Conservation (phyloP, 2,797 vertebrate species). For the Gallirallus australis region DNA sequence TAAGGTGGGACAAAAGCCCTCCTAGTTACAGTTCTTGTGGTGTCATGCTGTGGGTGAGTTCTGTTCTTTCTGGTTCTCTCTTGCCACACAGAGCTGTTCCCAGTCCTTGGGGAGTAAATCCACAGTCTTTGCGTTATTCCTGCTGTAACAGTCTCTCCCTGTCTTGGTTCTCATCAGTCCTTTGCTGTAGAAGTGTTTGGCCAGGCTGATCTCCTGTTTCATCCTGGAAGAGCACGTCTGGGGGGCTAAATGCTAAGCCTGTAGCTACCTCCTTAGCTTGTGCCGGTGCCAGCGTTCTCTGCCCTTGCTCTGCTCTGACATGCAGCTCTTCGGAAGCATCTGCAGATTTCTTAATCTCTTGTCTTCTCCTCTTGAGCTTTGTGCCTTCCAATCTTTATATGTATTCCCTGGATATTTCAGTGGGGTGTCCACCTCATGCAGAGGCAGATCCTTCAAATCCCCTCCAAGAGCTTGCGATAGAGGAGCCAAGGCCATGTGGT, state of each 20-base stretch:
- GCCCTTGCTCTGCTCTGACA: not conserved
- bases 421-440: not conserved
- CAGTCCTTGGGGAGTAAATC: not conserved
- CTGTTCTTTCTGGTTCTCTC: not conserved
- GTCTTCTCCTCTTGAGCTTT: not conserved
- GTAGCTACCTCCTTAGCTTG: not conserved
- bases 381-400: not conserved
- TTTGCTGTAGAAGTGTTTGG: not conserved
- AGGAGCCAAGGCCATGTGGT: not conserved
- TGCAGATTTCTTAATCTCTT: not conserved
- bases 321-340: not conserved
- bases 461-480: not conserved
- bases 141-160: not conserved
- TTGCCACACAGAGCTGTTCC: not conserved
- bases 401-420: not conserved
- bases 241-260: not conserved
- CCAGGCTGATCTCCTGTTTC: not conserved
- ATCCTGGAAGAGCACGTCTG: not conserved
- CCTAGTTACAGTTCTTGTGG: not conserved
- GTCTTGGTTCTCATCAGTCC: not conserved
- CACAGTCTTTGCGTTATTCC: not conserved
- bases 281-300: not conserved
- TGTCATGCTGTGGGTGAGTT: fast-evolving
- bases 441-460: not conserved
- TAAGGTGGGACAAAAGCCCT: not conserved